Base-by-base conservation (phyloP, 2,113 vertebrate genomes). In the Psettodes erumei region DNA sequence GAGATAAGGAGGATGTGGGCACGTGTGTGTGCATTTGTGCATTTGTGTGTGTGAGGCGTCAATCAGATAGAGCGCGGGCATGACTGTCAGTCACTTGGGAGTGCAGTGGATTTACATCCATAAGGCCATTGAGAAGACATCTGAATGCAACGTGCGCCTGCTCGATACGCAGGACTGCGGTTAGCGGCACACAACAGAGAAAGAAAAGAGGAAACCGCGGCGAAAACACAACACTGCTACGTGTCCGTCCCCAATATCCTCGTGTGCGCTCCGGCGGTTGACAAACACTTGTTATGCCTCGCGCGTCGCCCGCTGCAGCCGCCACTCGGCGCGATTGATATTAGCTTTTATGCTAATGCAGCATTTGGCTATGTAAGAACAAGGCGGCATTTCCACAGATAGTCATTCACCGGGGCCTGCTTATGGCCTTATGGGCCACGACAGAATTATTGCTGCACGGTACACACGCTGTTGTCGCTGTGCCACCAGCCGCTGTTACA, bases 301-400 rank as follows among this genome's bases (percentile, higher is more conserved):
- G 58, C 66, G 18, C 75, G 82, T 75, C 43, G 67, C 81, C 66
- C 18, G 48, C 78, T 70, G 61, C 8, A 71, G 62, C 88, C 65
- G 61, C 78, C 69, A 60, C 79, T 82, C 73, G 11, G 78, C 69
- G 61, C 75, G 38, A 90, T 79, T 90, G 90, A 88, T 93, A 90
- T 91, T 89, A 91, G 88, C 89, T 86, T 90, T 92, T 90, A 92
- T 92, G 91, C 84, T 90, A 91, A 91, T 91, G 91, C 84, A 88
- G 80, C 89, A 89, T 92, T 93, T 91, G 77, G 74, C 86, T 80
- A 81, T 87, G 90, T 90, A 71, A 83, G 88, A 93, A 89, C 87
- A 91, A 88, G 81, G 88, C 88, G 71, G 77, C 59, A 87, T 89
- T 93, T 92, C 77, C 88, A 89, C 47, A 82, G 62, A 72, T 78